These are phyloP conservation scores for Takifugu rubripes DNA, from an alignment of 2,797 vertebrate genomes.

Conservation along the genomic window DNA sequence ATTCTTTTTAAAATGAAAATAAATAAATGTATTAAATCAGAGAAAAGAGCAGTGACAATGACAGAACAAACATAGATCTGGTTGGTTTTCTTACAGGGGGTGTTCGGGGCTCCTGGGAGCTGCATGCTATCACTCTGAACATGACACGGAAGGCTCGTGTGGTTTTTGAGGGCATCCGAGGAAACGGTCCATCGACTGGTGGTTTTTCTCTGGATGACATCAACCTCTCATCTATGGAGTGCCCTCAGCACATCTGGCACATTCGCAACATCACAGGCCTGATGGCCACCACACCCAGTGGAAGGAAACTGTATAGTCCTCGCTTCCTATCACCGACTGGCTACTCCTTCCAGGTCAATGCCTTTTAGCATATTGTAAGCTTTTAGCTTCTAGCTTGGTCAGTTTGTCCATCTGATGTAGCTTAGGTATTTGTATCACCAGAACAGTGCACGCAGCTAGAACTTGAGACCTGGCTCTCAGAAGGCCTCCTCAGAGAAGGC, in stretches of 20 bases:
- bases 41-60: too few relatives aligned
- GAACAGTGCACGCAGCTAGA: neutral
- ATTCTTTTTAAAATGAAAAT: too few relatives aligned
- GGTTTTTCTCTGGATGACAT: slow-evolving; percentile 90
- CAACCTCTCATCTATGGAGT: slow-evolving; percentile 84
- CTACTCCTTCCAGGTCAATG: slow-evolving; percentile 82
- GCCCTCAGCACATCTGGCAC: slow-evolving; percentile 84
- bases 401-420: too few relatives aligned
- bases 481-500: too few relatives aligned
- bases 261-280: slow-evolving; percentile 79
- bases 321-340: slow-evolving; percentile 80
- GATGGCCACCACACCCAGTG: slow-evolving; percentile 55
- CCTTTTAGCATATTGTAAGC: neutral
- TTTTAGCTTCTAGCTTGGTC: too few relatives aligned
- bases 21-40: too few relatives aligned
- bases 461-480: too few relatives aligned
- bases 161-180: slow-evolving; percentile 78
- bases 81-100: slow-evolving; percentile 41
- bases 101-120: slow-evolving; percentile 77
- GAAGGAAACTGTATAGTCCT: slow-evolving; percentile 71
- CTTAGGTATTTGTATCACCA: too few relatives aligned
- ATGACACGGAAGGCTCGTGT: slow-evolving; percentile 77
- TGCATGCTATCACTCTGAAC: slow-evolving; percentile 75
- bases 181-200: slow-evolving; percentile 59
- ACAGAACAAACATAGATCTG: too few relatives aligned